Percentiles rank a stretch among this genome's conserved stretches.
These are phyloP conservation scores for Rhinatrema bivittatum DNA, from an alignment of 2,797 vertebrate species.

Conservation along the genomic window DNA sequence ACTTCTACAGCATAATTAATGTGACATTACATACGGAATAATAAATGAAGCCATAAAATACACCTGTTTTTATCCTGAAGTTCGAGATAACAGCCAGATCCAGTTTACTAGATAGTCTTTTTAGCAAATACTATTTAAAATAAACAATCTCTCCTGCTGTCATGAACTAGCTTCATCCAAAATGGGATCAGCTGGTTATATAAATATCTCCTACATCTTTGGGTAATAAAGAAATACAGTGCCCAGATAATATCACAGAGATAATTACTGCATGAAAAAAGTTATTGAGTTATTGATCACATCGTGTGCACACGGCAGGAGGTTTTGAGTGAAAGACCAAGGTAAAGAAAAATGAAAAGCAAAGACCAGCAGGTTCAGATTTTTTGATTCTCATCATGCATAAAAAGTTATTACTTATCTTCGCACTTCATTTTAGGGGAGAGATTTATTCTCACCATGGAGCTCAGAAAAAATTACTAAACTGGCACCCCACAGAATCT, in stretches of 20 bases:
- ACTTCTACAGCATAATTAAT: conserved; percentile 19
- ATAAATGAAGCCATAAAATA: conserved; percentile 17
- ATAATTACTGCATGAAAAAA: conserved; percentile 82
- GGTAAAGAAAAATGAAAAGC: conserved; percentile 66
- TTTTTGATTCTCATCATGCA: conserved; percentile 71
- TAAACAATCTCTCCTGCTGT: conserved; percentile 54
- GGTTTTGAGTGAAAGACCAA: conserved; percentile 63
- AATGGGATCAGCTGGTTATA: conserved; percentile 70
- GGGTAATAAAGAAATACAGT: conserved; percentile 67
- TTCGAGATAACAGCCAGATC: conserved; percentile 34
- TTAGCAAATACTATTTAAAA: conserved; percentile 55
- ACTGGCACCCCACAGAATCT: conserved; percentile 50
- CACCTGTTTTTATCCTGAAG: conserved; percentile 15
- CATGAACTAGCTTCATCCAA: conserved; percentile 53
- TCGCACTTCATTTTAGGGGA: conserved; percentile 60
- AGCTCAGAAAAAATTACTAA: conserved; percentile 59
- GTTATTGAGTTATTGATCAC: conserved; percentile 90
- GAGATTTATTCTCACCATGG: conserved; percentile 71
- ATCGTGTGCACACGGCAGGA: conserved; percentile 66
- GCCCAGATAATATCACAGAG: conserved; percentile 73
- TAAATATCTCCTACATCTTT: conserved; percentile 65
- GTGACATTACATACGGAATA: no score
- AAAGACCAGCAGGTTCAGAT: conserved; percentile 68
- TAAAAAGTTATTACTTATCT: conserved; percentile 76
- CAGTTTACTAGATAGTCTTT: conserved; percentile 33